Conservation (phyloP, 1,140 invertebrate species). For the Drosophila repleta region DNA sequence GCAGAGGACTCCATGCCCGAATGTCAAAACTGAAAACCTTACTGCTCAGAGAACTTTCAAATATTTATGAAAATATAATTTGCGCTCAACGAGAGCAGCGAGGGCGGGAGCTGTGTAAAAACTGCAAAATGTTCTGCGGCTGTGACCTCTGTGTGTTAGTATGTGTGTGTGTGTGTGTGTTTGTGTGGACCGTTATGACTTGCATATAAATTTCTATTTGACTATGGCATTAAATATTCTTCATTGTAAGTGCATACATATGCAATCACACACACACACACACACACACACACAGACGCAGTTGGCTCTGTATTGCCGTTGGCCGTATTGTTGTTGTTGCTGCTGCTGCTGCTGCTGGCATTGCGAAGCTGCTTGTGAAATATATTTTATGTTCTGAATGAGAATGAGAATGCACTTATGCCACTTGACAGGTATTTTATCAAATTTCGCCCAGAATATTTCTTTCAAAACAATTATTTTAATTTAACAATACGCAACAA, state of each 20-base stretch:
- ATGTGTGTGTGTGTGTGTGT: conserved; percentile 18
- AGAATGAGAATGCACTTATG: conserved; percentile 67
- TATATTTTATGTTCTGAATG: conserved; percentile 57
- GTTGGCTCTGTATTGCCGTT: conserved; percentile 11
- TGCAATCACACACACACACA: background rate
- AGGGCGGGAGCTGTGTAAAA: conserved; percentile 9
- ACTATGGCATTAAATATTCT: conserved; percentile 62
- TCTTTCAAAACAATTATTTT: conserved; percentile 72
- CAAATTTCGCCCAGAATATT: conserved; percentile 65
- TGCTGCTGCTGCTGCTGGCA: conserved; percentile 51
- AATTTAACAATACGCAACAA: conserved; percentile 28
- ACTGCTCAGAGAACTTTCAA: conserved; percentile 53
- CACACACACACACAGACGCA: conserved; percentile 2
- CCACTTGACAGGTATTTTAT: conserved; percentile 75
- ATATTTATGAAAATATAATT: conserved; percentile 83
- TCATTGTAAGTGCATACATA: conserved; percentile 25
- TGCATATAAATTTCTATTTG: conserved; percentile 82
- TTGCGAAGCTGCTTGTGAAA: conserved; percentile 56
- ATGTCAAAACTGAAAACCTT: conserved; percentile 45
- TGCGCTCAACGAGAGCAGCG: conserved; percentile 31
- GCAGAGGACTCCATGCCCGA: conserved; percentile 13
- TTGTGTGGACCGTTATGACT: conserved; percentile 66
- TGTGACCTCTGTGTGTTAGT: conserved; percentile 23
- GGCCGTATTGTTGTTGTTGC: conserved; percentile 23
- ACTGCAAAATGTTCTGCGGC: conserved; percentile 25